Evolutionary conservation across 2,888 invertebrate genomes (phyloP).

Genomic region (Meiosimyza decipiens): DNA sequence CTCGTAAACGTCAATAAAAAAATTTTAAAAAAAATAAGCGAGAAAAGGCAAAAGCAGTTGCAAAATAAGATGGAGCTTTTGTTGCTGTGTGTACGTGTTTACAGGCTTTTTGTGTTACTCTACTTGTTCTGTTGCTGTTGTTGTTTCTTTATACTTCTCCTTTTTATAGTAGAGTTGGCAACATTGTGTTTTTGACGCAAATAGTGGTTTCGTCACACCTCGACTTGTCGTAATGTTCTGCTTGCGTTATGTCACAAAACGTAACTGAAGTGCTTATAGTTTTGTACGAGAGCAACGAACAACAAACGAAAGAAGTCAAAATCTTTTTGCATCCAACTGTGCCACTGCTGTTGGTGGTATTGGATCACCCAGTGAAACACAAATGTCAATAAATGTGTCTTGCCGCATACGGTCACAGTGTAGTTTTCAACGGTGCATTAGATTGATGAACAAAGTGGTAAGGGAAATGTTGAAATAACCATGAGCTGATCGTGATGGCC

Average conservation of each 20-base stretch:
- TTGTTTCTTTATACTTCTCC: neutral
- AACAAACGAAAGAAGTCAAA: too few relatives aligned
- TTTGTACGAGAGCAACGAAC: too few relatives aligned
- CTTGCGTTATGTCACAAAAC: neutral
- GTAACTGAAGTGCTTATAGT: neutral
- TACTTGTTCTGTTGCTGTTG: neutral
- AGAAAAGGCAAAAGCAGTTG: neutral
- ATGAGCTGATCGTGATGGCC: too few relatives aligned
- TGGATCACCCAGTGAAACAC: too few relatives aligned
- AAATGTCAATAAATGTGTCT: too few relatives aligned
- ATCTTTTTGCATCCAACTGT: too few relatives aligned
- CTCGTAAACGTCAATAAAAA: too few relatives aligned
- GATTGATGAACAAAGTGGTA: too few relatives aligned
- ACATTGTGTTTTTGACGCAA: constrained; percentile 12
- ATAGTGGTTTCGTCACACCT: constrained; percentile 16
- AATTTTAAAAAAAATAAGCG: neutral
- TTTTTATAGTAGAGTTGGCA: constrained; percentile 4
- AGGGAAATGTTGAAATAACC: too few relatives aligned
- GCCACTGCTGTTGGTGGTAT: too few relatives aligned
- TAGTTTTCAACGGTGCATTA: too few relatives aligned
- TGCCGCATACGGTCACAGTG: too few relatives aligned
- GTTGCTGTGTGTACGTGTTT: constrained; percentile 22
- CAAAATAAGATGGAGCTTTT: neutral
- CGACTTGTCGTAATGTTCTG: neutral
- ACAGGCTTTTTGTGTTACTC: neutral